Conservation (phyloP, 2,113 vertebrate species). For the Saimiri boliviensis region DNA sequence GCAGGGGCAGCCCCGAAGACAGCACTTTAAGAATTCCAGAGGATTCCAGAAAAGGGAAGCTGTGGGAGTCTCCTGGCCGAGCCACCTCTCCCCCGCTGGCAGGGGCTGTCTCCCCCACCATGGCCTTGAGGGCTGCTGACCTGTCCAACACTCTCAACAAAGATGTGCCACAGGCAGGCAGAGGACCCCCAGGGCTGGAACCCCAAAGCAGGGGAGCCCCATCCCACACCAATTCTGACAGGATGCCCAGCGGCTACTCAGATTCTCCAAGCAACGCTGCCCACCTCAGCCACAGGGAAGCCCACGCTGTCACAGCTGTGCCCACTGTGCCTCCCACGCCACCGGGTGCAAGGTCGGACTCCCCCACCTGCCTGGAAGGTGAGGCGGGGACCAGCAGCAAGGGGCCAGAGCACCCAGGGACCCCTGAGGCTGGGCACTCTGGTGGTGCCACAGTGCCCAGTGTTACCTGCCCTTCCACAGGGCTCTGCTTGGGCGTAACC, state of each 20-base stretch:
- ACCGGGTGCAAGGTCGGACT: background rate
- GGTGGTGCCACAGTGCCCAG: background rate
- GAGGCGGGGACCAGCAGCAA: background rate
- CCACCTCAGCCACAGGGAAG: slow-evolving; percentile 60
- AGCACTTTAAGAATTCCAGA: rapidly evolving
- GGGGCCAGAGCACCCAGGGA: background rate
- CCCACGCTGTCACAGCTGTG: background rate
- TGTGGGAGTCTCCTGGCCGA: rapidly evolving
- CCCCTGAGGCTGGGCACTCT: background rate
- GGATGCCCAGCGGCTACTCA: background rate
- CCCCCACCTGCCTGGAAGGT: background rate
- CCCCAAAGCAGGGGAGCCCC: slow-evolving; percentile 57
- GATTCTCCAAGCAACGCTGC: slow-evolving; percentile 73
- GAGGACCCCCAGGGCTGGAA: slow-evolving; percentile 24
- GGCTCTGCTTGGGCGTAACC: background rate
- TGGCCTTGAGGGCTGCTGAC: background rate
- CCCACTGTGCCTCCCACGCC: background rate
- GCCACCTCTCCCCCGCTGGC: background rate
- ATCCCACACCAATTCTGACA: background rate
- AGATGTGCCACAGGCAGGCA: slow-evolving; percentile 13
- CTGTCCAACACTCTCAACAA: background rate
- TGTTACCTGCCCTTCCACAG: background rate
- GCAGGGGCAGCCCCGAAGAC: rapidly evolving
- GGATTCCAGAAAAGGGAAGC: slow-evolving; percentile 1
- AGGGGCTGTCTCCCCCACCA: background rate